Conservation (phyloP, 2,797 vertebrate species). For the Hypotaenidia okinawae region DNA sequence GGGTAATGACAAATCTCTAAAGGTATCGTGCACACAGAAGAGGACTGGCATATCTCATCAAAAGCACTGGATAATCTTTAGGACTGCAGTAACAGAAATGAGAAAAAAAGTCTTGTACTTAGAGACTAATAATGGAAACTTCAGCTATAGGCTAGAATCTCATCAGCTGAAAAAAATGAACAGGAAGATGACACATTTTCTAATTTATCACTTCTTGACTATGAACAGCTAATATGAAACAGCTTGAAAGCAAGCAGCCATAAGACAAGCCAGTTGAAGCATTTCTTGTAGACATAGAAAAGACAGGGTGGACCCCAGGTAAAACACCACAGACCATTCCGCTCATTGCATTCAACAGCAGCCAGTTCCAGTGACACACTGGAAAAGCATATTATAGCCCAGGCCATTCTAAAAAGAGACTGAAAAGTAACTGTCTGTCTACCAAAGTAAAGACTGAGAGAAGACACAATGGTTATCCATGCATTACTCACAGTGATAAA, state of each 20-base stretch:
- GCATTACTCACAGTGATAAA: neutral
- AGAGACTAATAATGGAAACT: neutral
- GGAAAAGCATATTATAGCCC: neutral
- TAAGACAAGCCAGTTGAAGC: neutral
- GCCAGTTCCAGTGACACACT: neutral
- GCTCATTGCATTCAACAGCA: neutral
- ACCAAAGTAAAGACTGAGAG: neutral
- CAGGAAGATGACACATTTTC: neutral
- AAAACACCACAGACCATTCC: neutral
- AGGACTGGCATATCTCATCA: neutral
- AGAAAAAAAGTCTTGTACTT: neutral
- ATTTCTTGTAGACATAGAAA: neutral
- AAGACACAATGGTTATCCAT: neutral
- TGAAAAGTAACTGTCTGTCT: neutral
- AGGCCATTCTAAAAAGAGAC: neutral
- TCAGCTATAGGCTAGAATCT: neutral
- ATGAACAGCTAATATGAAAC: neutral
- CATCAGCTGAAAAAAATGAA: neutral
- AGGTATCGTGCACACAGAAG: neutral
- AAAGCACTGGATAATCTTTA: neutral
- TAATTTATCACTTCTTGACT: neutral
- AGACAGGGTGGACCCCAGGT: neutral
- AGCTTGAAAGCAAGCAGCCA: neutral
- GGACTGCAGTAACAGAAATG: neutral
- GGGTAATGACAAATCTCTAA: neutral